Evolutionary conservation across 2,113 vertebrate genomes (phyloP), one percentile per base, ranked within the genome.

Genomic region (Ursus arctos): DNA sequence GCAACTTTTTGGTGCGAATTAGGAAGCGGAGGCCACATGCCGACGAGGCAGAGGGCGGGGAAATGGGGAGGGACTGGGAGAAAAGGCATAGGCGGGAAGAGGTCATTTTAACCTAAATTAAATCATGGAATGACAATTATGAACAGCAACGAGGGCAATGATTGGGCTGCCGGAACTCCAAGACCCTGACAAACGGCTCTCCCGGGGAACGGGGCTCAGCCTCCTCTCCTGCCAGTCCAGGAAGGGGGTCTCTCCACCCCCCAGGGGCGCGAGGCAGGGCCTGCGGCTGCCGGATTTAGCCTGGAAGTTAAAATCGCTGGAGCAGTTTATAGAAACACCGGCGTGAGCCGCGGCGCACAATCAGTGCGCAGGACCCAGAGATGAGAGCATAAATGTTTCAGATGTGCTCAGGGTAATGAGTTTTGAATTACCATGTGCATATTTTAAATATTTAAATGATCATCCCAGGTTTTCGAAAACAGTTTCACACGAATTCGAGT

Each of bases 381-480:
- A 95, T 81, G 96, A 96, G 94, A 97, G 98, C 98, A 97, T 98
- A 79, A 98, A 92, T 59, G 21, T 86, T 98, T 97, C 97, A 94
- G 83, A 97, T 97, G 79, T 36, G 84, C 98, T 98, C 18, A 1
- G n/a, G 88, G 82, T 98, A 98, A 99, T 99, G 98, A 98, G 98
- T 97, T 99, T 97, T 96, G 98, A 98, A 98, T 98, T 98, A 98
- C 96, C 98, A 98, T 98, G 97, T 98, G 98, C 94, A 13, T 97
- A 84, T 98, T 93, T 98, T 97, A 98, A 98, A 97, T 96, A 95
- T 96, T 98, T 91, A 95, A 98, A 98, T 76, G 92, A 95, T 96
- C 97, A 61, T 93, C 94, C 96, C 21, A 94, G 97, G 98, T 86
- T 98, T 98, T 94, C 63, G 72, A 96, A 93, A 96, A 89, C 95